Evolutionary conservation across 2,888 invertebrate genomes (phyloP).

Genomic region (Heliconius ethilla): DNA sequence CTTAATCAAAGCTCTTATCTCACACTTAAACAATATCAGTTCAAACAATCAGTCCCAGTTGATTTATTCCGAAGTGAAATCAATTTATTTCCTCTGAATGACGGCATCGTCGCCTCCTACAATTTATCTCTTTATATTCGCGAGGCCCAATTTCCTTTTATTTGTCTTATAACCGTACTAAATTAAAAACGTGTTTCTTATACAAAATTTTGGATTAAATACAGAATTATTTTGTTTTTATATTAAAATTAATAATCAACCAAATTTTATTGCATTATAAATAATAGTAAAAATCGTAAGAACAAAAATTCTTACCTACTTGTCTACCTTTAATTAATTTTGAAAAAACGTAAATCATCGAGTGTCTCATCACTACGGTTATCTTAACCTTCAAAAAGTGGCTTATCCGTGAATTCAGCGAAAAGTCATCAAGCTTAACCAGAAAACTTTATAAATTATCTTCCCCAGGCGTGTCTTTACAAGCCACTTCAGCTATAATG

Average conservation of each 20-base stretch:
- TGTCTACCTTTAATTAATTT: no score
- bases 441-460: background rate
- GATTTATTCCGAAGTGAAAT: conserved; percentile 53
- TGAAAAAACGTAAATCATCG: background rate
- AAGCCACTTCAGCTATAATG: conserved; percentile 22
- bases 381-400: background rate
- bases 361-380: background rate
- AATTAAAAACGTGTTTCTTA: conserved; percentile 50
- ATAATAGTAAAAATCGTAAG: no score
- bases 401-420: background rate
- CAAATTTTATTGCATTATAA: background rate
- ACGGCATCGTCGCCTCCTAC: conserved; percentile 40
- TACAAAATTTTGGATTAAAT: conserved; percentile 47
- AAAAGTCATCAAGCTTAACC: background rate
- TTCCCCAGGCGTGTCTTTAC: conserved; percentile 20
- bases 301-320: no score
- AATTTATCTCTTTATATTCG: conserved; percentile 46
- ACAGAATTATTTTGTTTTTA: conserved; percentile 15
- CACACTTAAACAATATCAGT: conserved; percentile 23
- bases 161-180: conserved; percentile 51
- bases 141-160: conserved; percentile 48
- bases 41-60: conserved; percentile 51
- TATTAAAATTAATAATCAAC: background rate
- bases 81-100: conserved; percentile 51
- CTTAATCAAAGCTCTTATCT: conserved; percentile 9